Conservation (phyloP, 2,888 invertebrate genomes). For the Eupithecia tripunctaria region DNA sequence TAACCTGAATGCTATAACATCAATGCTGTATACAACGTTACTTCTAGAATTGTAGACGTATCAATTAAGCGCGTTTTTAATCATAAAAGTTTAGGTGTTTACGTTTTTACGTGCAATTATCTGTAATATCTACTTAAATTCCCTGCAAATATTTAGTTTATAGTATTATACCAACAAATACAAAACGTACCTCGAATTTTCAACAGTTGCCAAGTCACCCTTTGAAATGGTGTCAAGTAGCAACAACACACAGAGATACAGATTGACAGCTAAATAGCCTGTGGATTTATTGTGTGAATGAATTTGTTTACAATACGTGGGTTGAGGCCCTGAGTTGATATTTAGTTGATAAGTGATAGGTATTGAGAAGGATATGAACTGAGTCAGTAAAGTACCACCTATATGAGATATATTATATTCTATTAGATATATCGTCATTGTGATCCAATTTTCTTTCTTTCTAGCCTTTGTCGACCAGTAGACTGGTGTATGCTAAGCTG, state of each 20-base stretch:
- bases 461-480: too few relatives aligned
- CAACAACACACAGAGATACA: slow-evolving; percentile 13
- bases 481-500: too few relatives aligned
- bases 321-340: slow-evolving; percentile 15
- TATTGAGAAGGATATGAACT: slow-evolving; percentile 8
- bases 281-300: slow-evolving; percentile 29
- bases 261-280: slow-evolving; percentile 30
- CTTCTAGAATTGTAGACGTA: neutral
- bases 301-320: slow-evolving; percentile 30
- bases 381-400: neutral
- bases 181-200: neutral
- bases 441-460: too few relatives aligned
- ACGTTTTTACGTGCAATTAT: neutral
- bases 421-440: too few relatives aligned
- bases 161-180: neutral
- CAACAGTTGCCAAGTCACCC: slow-evolving; percentile 1
- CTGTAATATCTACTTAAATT: too few relatives aligned
- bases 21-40: neutral
- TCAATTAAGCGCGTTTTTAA: neutral
- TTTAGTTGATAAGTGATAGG: slow-evolving; percentile 17
- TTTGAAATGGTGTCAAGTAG: slow-evolving; percentile 26
- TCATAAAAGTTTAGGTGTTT: neutral
- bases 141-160: too few relatives aligned
- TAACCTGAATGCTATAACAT: too few relatives aligned
- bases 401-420: too few relatives aligned